Base-by-base conservation (phyloP, 2,113 vertebrate species). In the Dipodomys spectabilis region DNA sequence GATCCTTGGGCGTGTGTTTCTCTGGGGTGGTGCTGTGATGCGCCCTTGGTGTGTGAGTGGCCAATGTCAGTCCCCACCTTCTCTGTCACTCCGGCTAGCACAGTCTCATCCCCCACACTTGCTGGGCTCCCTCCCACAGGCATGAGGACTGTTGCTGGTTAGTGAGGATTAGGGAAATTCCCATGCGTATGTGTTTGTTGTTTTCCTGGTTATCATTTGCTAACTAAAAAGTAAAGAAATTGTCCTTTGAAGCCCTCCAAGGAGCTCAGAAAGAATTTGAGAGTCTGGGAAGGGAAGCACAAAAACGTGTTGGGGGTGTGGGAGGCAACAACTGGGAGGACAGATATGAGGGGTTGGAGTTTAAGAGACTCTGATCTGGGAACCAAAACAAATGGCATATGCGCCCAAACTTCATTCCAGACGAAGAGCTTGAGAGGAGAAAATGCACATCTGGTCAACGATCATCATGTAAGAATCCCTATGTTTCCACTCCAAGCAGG, bases 161-260 rank as follows among this genome's bases (percentile, higher is more conserved):
- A 75, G 68, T 0, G 12, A 84, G 57, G 86, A 93, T 62, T 74
- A 16, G 44, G 82, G 91, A 95, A 82, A 90, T 68, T 79, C 25
- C 0, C 0, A 39, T 39, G 39, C 6, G 64, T 49, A 85, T 88
- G 30, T 64, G 35, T 18, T 16, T 65, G 35, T n/a, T 85, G 77
- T 84, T 88, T 91, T 81, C 81, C 39, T 80, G 82, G 71, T 77
- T 57, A 71, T 78, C 94, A 89, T 13, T 82, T 69, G 73, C 86
- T 67, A 82, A 85, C 71, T 23, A 75, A 75, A 79, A 77, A 80
- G 79, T 75, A 16, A 16, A 69, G 84, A 88, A 85, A 84, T 71
- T 74, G 20, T 39, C n/a, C 28, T 81, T n/a, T 25, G 32, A 28
- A 8, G 35, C 82, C 73, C 69, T 87, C 39, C 45, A 18, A 67